Base-by-base conservation (phyloP, 2,797 vertebrate species). In the Prunella strophiata region DNA sequence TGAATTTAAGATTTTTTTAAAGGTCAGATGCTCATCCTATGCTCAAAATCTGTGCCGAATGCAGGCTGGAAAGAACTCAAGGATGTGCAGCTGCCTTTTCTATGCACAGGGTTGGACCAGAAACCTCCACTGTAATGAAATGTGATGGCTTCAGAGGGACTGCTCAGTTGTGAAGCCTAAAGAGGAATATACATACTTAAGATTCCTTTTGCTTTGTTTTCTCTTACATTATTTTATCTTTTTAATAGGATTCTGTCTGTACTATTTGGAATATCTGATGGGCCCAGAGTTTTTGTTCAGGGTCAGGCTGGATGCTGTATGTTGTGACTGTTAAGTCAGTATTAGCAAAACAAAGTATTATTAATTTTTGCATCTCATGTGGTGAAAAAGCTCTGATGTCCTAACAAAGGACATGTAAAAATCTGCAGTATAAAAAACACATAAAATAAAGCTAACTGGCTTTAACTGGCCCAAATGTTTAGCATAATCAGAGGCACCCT, bases 21-120 rank as follows among this genome's bases (percentile, higher is more conserved):
- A 96, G 93, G 95, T 95, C 96, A 96, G 88, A 88, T 91, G 77
- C 89, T 96, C 92, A 93, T 94, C 88, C 87, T 95, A 67, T 54
- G 67, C 86, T 96, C 13, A 2, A 83, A 95, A 96, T 94, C 85
- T 93, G 22, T 84, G 78, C 75, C 1, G 7, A 93, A 93, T 82
- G 45, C 54, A 86, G 92, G 47, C 54, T 86, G 89, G 79, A 84
- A 93, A 88, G 66, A 83, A 36, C 75, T 91, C 86, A 81, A 88
- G 89, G 90, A 85, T 93, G 72, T 72, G 38, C 78, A 89, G 68
- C 48, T 3, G 8, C 66, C 54, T 95, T 95, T 95, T 78, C 91
- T 77, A 5, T 58, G 85, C 73, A 45, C 48, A 55, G 74, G 36
- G 29, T 6, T 73, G 65, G 83, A 83, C 58, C 82, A 91, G 76